Evolutionary conservation across 2,888 invertebrate species (phyloP).

Genomic region (Apoderus coryli): DNA sequence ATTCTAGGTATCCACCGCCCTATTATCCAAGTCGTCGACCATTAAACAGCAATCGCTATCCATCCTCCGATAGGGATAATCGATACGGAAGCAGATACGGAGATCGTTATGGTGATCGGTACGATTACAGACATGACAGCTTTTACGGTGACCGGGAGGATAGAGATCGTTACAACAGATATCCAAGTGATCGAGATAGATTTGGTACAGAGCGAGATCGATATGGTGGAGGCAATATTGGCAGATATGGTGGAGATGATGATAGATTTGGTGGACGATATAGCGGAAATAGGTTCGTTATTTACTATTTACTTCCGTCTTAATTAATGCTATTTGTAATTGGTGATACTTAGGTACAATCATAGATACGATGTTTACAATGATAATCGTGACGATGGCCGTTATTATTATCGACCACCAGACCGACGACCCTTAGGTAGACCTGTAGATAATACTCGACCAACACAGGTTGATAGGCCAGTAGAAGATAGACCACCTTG

Average conservation of each 20-base stretch:
- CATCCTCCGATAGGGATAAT: too few species aligned
- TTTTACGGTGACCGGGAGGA: constrained; percentile 18
- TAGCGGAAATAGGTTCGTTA: constrained; percentile 15
- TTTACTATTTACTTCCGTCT: too few species aligned
- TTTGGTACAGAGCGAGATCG: constrained; percentile 24
- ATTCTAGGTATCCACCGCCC: too few species aligned
- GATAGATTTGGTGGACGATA: constrained; percentile 24
- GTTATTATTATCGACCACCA: too few species aligned
- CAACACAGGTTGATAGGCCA: too few species aligned
- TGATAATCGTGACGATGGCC: too few species aligned
- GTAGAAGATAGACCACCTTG: constrained; percentile 17
- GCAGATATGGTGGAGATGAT: constrained; percentile 20
- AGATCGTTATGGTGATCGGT: constrained; percentile 22
- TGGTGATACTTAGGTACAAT: too few species aligned
- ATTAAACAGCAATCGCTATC: constrained; percentile 17
- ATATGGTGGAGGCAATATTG: constrained; percentile 13
- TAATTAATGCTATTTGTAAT: too few species aligned
- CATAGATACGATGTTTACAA: too few species aligned
- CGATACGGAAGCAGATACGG: constrained; percentile 23
- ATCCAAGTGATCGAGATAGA: constrained; percentile 24
- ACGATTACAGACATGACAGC: constrained; percentile 19
- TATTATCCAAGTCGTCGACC: constrained; percentile 15
- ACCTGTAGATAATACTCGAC: neutral
- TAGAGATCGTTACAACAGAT: too few species aligned
- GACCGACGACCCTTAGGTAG: neutral